Conservation (phyloP, 2,797 vertebrate genomes). For the Chiloscyllium punctatum region DNA sequence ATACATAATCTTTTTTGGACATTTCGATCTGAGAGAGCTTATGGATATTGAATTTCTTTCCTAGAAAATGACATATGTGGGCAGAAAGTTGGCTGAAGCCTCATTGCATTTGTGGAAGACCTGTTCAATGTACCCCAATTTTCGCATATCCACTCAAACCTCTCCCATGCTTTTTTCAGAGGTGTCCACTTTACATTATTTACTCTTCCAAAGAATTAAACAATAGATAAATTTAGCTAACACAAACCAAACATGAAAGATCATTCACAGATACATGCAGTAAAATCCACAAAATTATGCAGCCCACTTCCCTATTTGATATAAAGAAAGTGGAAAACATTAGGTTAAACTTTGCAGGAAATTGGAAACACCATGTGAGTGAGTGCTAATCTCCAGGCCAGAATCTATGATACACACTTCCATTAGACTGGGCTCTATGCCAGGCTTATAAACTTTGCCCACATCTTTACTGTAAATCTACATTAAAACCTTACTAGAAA, state of each 20-base stretch:
- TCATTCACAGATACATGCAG: background rate
- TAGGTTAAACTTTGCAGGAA: background rate
- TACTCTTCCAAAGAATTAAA: background rate
- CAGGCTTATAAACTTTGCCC: background rate
- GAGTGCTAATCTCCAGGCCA: no score
- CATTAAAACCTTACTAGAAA: background rate
- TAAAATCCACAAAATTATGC: background rate
- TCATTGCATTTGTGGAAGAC: background rate
- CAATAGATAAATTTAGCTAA: background rate
- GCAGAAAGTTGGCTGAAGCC: background rate
- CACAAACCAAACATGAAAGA: background rate
- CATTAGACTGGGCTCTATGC: background rate
- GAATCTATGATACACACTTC: background rate
- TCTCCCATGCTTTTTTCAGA: background rate
- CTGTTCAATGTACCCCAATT: background rate
- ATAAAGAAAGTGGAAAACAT: background rate
- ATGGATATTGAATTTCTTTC: background rate
- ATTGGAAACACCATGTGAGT: background rate
- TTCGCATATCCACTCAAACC: background rate
- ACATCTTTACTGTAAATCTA: background rate
- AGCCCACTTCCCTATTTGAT: background rate
- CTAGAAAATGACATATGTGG: background rate
- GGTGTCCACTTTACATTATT: background rate
- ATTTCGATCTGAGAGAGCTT: background rate
- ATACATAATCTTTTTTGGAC: background rate